Conservation (phyloP, 2,797 vertebrate species). For the Crocidura indochinensis region DNA sequence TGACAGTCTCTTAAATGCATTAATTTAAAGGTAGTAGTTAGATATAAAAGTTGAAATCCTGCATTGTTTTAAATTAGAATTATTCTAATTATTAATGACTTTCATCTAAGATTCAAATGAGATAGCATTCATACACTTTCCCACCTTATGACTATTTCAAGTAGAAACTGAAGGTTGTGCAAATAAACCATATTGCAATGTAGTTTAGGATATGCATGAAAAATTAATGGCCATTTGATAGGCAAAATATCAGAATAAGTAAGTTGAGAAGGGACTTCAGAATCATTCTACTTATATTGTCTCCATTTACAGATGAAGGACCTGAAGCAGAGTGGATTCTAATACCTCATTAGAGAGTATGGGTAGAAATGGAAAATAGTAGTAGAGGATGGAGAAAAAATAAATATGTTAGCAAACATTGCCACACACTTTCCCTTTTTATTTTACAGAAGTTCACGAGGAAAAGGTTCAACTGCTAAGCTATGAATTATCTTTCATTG, state of each 20-base stretch:
- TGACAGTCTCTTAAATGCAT: slow-evolving; percentile 32
- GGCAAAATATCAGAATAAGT: slow-evolving; percentile 47
- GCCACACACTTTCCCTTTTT: not conserved
- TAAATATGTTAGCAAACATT: not conserved
- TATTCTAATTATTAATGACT: not conserved
- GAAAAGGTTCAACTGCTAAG: not conserved
- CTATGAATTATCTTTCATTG: not conserved
- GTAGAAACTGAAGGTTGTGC: not conserved
- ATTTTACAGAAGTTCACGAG: not conserved
- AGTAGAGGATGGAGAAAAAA: not conserved
- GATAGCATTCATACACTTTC: not conserved
- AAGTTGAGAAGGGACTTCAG: not conserved
- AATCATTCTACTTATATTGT: not conserved
- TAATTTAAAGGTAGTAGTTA: not conserved
- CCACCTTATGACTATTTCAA: not conserved
- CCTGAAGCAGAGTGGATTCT: not conserved
- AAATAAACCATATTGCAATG: not conserved
- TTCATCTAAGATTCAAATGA: not conserved
- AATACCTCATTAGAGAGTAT: not conserved
- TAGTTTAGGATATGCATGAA: not conserved
- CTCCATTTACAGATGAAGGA: not conserved
- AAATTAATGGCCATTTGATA: slow-evolving; percentile 6
- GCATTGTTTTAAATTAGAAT: slow-evolving; percentile 27
- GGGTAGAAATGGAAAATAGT: not conserved
- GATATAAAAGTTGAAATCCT: not conserved